Evolutionary conservation across 2,888 invertebrate genomes (phyloP), one percentile per base, ranked within the genome.

Genomic region (Drosophila basisetae): DNA sequence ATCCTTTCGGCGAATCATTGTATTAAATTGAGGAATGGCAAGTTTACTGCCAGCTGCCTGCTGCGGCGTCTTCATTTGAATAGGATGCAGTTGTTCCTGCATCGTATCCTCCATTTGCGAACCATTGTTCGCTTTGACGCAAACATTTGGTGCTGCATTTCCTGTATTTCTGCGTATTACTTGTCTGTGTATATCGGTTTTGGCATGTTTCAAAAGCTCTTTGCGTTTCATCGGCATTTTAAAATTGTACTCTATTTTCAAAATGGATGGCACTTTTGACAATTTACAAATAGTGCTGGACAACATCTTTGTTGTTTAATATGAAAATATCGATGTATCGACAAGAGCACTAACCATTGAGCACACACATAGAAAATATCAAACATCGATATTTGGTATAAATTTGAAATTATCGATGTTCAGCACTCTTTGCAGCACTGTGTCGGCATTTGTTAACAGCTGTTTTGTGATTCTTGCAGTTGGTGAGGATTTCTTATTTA

Each of bases 21-120:
- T 82, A 58, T 92, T 92, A 18, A 82, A 69, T 54, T 85, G 74
- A 4, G 92, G 91, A 4, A 66, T 37, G 7, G 85, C 78, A 37
- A 80, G 68, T 31, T 62, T 64, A 11, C 60, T 68, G 10, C 10
- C 13, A 9, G 58, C 2, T 25, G 11, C 13, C 11, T 49, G 9
- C 5, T 9, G 22, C 18, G 22, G 3, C 25, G 25, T 16, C 25
- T 33, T n/a, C 2, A 37, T 11, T 28, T 6, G n/a, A 6, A 7
- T 7, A 11, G 6, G 37, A 11, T 5, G 6, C 11, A 3, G 18
- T 6, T 11, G 16, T 7, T 35, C 35, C 0, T 30, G 18, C 22
- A 35, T 28, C 11, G 28, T 47, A 16, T 55, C 59, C 31, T 68
- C 66, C 10, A 39, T 6, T 16, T 50, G 49, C 10, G 59, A 35